A percentile compares a stretch with the other conserved stretches of the same genome.
phyloP scores from a whole-genome alignment of 2,113 vertebrate species.

The Mormyrus lacerda region DNA sequence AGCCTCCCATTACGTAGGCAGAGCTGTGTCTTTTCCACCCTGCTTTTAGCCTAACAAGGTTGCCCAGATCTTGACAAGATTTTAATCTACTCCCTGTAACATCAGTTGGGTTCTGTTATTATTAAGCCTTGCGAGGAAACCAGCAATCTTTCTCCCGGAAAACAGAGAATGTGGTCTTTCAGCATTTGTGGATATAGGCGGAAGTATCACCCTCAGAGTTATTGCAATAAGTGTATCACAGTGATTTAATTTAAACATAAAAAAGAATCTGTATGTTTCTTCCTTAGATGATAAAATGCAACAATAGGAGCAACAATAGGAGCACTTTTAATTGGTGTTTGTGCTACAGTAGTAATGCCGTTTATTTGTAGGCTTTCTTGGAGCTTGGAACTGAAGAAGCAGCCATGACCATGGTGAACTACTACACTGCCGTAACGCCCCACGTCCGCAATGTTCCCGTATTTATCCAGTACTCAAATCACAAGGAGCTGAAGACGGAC shows the following conservation, averaged over 20 bases:
- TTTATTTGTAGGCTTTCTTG: slow-evolving; percentile 75
- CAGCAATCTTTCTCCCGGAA: not conserved
- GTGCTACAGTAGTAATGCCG: not conserved
- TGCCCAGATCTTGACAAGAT: not conserved
- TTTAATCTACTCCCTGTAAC: not conserved
- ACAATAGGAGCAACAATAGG: not conserved
- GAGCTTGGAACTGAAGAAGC: slow-evolving; percentile 94
- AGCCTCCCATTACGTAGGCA: not conserved
- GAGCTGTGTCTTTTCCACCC: not conserved
- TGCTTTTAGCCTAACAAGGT: not conserved
- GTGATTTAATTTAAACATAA: not conserved
- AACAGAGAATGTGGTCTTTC: not conserved
- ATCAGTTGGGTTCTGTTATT: not conserved
- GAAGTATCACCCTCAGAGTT: not conserved
- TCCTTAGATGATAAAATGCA: not conserved
- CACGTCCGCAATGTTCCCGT: slow-evolving; percentile 89
- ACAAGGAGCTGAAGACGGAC: slow-evolving; percentile 95
- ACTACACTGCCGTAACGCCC: slow-evolving; percentile 85
- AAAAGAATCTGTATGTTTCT: not conserved
- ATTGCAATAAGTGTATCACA: not conserved
- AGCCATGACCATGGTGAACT: slow-evolving; percentile 94
- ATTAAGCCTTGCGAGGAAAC: not conserved
- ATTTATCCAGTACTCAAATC: slow-evolving; percentile 95
- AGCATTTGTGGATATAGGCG: not conserved
- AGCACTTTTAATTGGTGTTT: not conserved